Evolutionary conservation across 2,113 vertebrate genomes (phyloP).

Genomic region (Neotoma lepida): DNA sequence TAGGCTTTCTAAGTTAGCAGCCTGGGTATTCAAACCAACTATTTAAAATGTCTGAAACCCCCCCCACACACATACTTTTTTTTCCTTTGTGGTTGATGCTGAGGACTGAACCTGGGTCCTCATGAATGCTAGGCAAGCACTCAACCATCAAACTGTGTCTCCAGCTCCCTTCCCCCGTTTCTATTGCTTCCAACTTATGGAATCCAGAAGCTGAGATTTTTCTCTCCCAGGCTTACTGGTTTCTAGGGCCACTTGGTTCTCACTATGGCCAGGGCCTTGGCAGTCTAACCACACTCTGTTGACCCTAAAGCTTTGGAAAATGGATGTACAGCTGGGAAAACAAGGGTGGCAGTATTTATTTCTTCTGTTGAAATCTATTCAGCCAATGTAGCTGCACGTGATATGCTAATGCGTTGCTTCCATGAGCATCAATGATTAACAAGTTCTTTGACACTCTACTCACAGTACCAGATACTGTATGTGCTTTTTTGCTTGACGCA

Average conservation of each 20-base stretch:
- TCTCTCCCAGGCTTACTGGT: background rate
- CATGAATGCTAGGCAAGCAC: background rate
- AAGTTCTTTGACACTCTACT: conserved; percentile 42
- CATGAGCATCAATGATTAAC: conserved; percentile 57
- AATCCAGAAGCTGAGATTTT: background rate
- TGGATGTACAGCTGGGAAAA: background rate
- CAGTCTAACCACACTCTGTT: background rate
- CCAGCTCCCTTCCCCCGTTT: too few species aligned
- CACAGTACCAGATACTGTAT: background rate
- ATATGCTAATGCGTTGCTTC: background rate
- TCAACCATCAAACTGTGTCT: background rate
- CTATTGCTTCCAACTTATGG: background rate
- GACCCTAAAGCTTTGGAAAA: background rate
- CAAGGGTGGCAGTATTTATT: background rate
- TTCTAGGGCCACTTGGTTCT: background rate
- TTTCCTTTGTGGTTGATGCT: background rate
- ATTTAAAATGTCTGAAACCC: background rate
- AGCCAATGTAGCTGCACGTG: background rate
- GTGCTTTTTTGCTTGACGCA: conserved; percentile 21
- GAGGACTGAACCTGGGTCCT: background rate
- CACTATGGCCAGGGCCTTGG: background rate
- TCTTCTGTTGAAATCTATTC: conserved; percentile 22
- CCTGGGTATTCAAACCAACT: background rate
- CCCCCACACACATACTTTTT: too few species aligned
- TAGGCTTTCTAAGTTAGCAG: background rate